Evolutionary conservation across 2,888 invertebrate genomes (phyloP).

Genomic region (Iphiclides podalirius): DNA sequence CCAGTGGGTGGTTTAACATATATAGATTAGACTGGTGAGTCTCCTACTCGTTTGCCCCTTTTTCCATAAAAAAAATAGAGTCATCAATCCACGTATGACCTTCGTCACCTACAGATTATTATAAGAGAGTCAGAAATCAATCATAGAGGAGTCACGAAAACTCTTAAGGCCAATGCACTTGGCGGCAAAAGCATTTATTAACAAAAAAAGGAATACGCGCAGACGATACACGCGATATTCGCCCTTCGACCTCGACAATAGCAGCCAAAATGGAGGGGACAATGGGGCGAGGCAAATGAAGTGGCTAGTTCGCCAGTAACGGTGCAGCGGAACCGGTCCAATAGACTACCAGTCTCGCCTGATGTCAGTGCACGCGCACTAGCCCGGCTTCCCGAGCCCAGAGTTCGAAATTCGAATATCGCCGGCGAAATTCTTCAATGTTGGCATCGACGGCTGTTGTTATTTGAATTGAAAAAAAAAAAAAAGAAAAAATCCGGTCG

Average conservation of each 20-base stretch:
- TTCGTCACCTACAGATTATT: too few species aligned
- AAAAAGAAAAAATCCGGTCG: too few species aligned
- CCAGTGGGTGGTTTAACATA: too few species aligned
- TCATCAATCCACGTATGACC: too few species aligned
- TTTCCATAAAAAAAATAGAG: too few species aligned
- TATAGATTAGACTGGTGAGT: too few species aligned
- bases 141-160: neutral
- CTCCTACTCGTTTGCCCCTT: too few species aligned
- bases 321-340: constrained; percentile 54
- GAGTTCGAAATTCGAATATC: constrained; percentile 4
- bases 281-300: constrained; percentile 20
- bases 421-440: neutral
- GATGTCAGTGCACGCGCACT: constrained; percentile 32
- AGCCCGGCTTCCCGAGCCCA: constrained; percentile 2
- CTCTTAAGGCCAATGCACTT: constrained; percentile 12
- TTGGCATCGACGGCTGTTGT: neutral
- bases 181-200: constrained; percentile 1
- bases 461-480: neutral
- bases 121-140: neutral
- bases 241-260: constrained; percentile 18
- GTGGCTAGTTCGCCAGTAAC: constrained; percentile 40
- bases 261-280: constrained; percentile 24
- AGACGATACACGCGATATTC: constrained; percentile 10
- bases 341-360: constrained; percentile 30
- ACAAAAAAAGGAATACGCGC: constrained; percentile 1